Base-by-base conservation (phyloP, 2,888 invertebrate genomes). In the Acanthacorydalis orientalis region DNA sequence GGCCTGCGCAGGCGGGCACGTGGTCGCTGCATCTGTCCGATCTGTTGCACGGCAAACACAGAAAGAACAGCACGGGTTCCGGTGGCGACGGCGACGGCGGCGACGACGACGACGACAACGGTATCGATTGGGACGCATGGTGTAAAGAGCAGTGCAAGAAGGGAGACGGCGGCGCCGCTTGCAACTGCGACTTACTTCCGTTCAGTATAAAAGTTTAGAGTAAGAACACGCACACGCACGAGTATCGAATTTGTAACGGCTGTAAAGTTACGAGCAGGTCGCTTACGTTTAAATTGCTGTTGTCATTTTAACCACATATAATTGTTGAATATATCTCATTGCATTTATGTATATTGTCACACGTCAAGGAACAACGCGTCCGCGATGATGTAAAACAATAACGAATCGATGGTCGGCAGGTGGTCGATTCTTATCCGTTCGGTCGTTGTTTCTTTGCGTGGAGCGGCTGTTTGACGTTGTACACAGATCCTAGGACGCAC, bases 121-220 rank as follows among this genome's bases (percentile, higher is more conserved):
- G 46, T 14, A 51, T 60, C 45, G 72, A 79, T 47, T 82, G 81
- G 81, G 63, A 72, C 14, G 68, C 70, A 47, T 75, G 81, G 74
- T 83, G 83, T 64, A 68, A 70, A 56, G 61, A 69, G 7, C 74
- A 79, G 56, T 83, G 83, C 61, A 65, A 71, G 35, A 73, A 73
- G 56, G 82, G 80, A 2, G 76, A 80, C 53, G 83, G 83, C 48
- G 83, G 83, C n/a, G 75, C 77, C 31, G 80, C 82, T 51, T 83
- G 83, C 68, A 78, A 80, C 64, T 83, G 83, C 63, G 79, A 83
- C 64, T 68, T 80, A 48, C 67, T 77, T 43, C 82, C 83, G 2
- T 74, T 78, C 53, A 60, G 34, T 16, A 6, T 35, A 4, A 7
- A 8, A 44, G 6, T 23, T 23, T 23, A 23, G 23, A 23, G 23